Base-by-base conservation (phyloP, 2,113 vertebrate species). In the Anoplopoma fimbria region DNA sequence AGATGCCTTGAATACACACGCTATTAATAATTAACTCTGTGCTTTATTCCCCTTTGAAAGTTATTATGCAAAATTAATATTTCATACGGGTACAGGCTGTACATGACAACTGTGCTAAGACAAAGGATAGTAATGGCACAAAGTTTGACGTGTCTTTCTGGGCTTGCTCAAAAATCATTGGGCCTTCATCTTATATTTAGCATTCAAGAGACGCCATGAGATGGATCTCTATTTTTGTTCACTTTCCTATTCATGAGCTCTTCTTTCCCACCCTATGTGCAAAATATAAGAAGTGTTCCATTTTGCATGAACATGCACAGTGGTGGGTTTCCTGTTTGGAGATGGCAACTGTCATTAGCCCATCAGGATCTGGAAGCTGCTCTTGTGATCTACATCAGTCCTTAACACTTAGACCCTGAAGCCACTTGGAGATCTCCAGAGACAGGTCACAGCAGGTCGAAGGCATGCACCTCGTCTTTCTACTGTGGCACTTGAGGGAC, bases 61-160 rank as follows among this genome's bases (percentile, higher is more conserved):
- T 95, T 94, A 95, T 95, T 95, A 95, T 95, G 94, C 94, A 93
- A 69, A 89, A 95, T 95, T 91, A 95, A 95, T 95, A 95, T 95
- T 95, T 95, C 89, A 95, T 94, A 84, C 17, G 90, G 79, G 91
- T 92, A 94, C 93, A 94, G 93, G 89, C 91, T 92, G 93, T 91
- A 95, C 95, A 95, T 91, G 93, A 95, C 93, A 94, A 92, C 91
- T 69, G 84, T 60, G 85, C 92, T 92, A 94, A 95, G 95, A 95
- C 93, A 94, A 95, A 94, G 93, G 91, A 93, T 94, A 93, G 91
- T 93, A 93, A 93, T 93, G 88, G 93, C 87, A 89, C 83, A 84
- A 92, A 92, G 91, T 94, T 95, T 94, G 93, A 95, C 93, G 93
- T 95, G 93, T 93, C 94, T 94, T 79, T 91, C 92, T 92, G 83